Percentiles rank a stretch among this genome's conserved stretches.
Evolutionary conservation across 2,888 invertebrate species (phyloP).

Genomic region (Euplagia quadripunctaria): DNA sequence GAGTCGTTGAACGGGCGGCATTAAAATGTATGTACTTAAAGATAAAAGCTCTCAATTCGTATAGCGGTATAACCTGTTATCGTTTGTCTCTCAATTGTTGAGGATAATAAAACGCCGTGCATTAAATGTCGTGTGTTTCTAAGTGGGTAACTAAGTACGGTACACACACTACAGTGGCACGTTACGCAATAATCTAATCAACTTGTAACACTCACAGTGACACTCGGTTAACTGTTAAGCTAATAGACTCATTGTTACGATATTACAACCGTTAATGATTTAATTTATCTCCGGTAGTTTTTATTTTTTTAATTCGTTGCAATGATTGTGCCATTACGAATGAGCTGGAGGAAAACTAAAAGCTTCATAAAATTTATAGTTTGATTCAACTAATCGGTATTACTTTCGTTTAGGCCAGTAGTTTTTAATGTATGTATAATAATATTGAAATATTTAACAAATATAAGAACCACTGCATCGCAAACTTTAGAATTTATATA

Average conservation of each 20-base stretch:
- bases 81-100: constrained; percentile 1
- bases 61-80: constrained; percentile 4
- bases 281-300: constrained; percentile 2
- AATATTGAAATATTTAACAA: neutral
- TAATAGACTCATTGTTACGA: neutral
- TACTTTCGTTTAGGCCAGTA: neutral
- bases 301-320: constrained; percentile 3
- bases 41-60: neutral
- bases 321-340: constrained; percentile 1
- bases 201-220: neutral
- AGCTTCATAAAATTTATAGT: neutral
- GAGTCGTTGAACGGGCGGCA: neutral
- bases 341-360: neutral
- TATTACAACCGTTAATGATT: neutral
- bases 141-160: neutral
- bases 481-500: neutral
- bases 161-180: neutral
- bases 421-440: neutral
- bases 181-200: neutral
- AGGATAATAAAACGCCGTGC: neutral
- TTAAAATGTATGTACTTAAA: constrained; percentile 2
- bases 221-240: neutral
- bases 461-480: neutral
- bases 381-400: neutral
- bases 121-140: neutral